phyloP scores from a whole-genome alignment of 1,140 invertebrate genomes.

The Stegodyphus dumicola region DNA sequence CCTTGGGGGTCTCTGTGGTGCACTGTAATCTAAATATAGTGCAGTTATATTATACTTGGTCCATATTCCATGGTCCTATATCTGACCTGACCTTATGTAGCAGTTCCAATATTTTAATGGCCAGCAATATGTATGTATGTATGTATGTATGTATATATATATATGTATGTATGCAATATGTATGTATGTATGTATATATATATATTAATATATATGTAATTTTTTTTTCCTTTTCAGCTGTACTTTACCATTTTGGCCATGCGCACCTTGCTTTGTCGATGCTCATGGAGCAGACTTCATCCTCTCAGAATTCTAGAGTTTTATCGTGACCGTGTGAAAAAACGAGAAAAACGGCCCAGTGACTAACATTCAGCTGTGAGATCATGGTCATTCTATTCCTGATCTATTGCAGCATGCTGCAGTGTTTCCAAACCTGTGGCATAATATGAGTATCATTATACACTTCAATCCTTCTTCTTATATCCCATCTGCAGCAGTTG shows the following conservation, averaged over 20 bases:
- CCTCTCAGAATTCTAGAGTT: slow-evolving; percentile 50
- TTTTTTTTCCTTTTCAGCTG: slow-evolving; percentile 10
- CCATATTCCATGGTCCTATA: too few species aligned
- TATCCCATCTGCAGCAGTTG: slow-evolving; percentile 26
- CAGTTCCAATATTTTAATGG: too few species aligned
- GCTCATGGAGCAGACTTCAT: slow-evolving; percentile 30
- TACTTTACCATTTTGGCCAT: slow-evolving; percentile 20
- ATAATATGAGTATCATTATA: slow-evolving; percentile 60
- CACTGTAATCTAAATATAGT: too few species aligned
- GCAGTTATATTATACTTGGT: too few species aligned
- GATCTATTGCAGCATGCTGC: slow-evolving; percentile 11
- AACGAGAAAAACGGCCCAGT: slow-evolving; percentile 23
- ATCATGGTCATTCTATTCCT: slow-evolving; percentile 1
- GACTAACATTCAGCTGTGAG: slow-evolving; percentile 8
- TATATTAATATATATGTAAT: too few species aligned
- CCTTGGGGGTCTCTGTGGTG: too few species aligned
- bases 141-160: too few species aligned
- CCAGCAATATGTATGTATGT: too few species aligned
- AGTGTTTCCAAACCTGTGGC: slow-evolving; percentile 36
- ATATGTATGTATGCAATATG: too few species aligned
- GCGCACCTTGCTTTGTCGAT: slow-evolving; percentile 12
- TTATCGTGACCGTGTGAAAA: slow-evolving; percentile 49
- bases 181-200: too few species aligned
- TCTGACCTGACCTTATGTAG: too few species aligned
- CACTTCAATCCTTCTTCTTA: slow-evolving; percentile 34